Evolutionary conservation across 1,140 invertebrate genomes (phyloP), one percentile per base, ranked within the genome.

Genomic region (Chrysopa pallens): DNA sequence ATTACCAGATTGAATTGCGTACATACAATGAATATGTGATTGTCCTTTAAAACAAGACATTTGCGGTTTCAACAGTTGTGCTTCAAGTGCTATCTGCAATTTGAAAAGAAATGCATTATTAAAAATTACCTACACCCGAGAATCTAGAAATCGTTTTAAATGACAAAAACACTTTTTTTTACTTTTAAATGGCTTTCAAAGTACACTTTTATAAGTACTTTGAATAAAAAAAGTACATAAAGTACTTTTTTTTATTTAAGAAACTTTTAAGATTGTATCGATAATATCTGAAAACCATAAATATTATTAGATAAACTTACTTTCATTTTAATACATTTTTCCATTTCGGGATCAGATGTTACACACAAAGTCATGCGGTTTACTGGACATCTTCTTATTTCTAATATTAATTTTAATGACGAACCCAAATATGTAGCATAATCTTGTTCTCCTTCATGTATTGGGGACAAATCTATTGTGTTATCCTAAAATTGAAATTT

Each of bases 301-400:
- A 13, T 27, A 46, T 37, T 11, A 40, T 39, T 15, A 31, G 44
- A 42, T 40, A 31, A 37, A 47, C 67, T 59, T 64, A 92, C 87
- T 68, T 76, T 85, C 92, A 98, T 96, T 61, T 84, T 84, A 29
- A 84, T 62, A 60, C 93, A 98, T 66, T 98, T 98, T 23, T 81
- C 76, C 61, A 86, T 72, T 64, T 97, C 93, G 0, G 76, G 69
- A 38, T 87, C 76, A 1, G 91, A 95, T 1, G 89, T 91, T 6
- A 96, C 83, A 60, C 93, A 97, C 6, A 94, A 53, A 1, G 72
- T 80, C 64, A 91, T 85, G 14, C 69, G 62, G 28, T 74, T 69
- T 6, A 92, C 77, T 0, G 86, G 80, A 61, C 89, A 94, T 39
- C 78, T 70, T 39, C 82, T 66, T 4, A 91, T 69, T 11, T 71